A percentile compares a stretch with the other conserved stretches of the same genome.
These are phyloP conservation scores for Yponomeuta plumbellus DNA, from an alignment of 2,888 invertebrate species.

Conservation along the genomic window DNA sequence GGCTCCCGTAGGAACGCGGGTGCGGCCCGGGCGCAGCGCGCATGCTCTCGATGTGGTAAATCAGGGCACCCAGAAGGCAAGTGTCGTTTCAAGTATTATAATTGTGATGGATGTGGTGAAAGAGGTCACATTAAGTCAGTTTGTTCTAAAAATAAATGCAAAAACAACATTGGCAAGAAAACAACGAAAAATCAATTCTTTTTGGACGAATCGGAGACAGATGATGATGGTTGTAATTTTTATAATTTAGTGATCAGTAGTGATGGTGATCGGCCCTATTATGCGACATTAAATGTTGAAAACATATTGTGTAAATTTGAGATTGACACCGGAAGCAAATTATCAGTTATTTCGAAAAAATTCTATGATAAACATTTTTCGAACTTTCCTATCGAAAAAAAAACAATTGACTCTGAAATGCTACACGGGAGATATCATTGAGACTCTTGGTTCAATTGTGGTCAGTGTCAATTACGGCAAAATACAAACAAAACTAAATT, in stretches of 20 bases:
- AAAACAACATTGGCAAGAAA: slow-evolving; percentile 10
- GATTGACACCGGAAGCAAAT: slow-evolving; percentile 27
- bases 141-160: slow-evolving; percentile 9
- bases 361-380: slow-evolving; percentile 24
- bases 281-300: slow-evolving; percentile 18
- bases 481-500: slow-evolving; percentile 15
- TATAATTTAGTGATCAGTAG: slow-evolving; percentile 20
- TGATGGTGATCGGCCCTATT: slow-evolving; percentile 21
- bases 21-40: slow-evolving; percentile 9
- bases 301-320: slow-evolving; percentile 23
- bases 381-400: slow-evolving; percentile 17
- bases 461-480: slow-evolving; percentile 14
- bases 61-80: not conserved
- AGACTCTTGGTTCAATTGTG: slow-evolving; percentile 22
- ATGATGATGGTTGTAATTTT: slow-evolving; percentile 20
- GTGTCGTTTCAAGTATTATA: slow-evolving; percentile 5
- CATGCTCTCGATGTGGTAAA: slow-evolving; percentile 7
- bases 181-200: slow-evolving; percentile 3
- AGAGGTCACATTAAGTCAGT: slow-evolving; percentile 4
- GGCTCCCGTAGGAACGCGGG: not conserved
- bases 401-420: slow-evolving; percentile 19
- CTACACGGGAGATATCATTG: slow-evolving; percentile 22
- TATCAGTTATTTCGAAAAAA: slow-evolving; percentile 23
- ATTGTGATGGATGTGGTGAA: slow-evolving; percentile 5
- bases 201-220: slow-evolving; percentile 15